Evolutionary conservation across 2,888 invertebrate genomes (phyloP).

Genomic region (Drosophila kuntzei): DNA sequence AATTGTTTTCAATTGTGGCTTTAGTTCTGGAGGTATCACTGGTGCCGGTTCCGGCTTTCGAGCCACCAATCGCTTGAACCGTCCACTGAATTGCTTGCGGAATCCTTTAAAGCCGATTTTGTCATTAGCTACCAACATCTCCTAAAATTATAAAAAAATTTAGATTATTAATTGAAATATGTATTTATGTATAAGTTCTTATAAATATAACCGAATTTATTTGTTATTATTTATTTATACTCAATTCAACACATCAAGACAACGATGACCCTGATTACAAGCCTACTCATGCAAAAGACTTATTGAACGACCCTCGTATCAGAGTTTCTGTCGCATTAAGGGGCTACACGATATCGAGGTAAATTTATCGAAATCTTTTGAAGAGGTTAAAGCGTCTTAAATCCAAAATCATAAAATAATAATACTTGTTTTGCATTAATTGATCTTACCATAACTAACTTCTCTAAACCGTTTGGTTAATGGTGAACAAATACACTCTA

Average conservation of each 20-base stretch:
- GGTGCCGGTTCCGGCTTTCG: conserved; percentile 93
- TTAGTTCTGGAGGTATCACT: conserved; percentile 94
- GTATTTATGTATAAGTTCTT: neutral
- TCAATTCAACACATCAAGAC: neutral
- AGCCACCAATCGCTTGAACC: conserved; percentile 93
- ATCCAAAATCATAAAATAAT: neutral
- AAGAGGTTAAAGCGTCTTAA: neutral
- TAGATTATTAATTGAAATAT: neutral
- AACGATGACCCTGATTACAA: too few species aligned
- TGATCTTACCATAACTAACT: neutral
- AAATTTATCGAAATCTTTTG: conserved; percentile 1
- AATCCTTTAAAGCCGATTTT: conserved; percentile 93
- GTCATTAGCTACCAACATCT: conserved; percentile 90
- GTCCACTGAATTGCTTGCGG: conserved; percentile 93
- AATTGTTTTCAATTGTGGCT: conserved; percentile 94
- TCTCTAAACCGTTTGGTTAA: neutral
- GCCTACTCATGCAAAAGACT: neutral
- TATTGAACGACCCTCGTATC: neutral
- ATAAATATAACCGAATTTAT: neutral
- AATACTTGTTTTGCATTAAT: neutral
- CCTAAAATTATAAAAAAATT: conserved; percentile 86
- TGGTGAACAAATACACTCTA: neutral
- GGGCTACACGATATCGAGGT: neutral
- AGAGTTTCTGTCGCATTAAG: neutral
- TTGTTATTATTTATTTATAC: neutral